Base-by-base conservation (phyloP, 2,888 invertebrate genomes). In the Platycheirus rosarum region DNA sequence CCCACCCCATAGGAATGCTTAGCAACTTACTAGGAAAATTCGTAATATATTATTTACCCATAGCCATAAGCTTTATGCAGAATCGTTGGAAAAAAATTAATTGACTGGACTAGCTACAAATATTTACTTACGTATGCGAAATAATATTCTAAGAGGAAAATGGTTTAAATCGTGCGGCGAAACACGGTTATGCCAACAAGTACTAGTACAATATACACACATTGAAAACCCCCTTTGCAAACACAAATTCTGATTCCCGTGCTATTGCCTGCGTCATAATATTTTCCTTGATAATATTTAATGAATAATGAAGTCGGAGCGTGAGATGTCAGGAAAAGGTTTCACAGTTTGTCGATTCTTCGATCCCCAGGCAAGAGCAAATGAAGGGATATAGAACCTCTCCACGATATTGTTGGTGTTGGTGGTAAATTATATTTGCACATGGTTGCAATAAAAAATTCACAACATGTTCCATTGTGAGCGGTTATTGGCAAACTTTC, bases 291-390 rank as follows among this genome's bases (percentile, higher is more conserved):
- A 68, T 82, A 82, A 77, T 77, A 82, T 82, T 82, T 77, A 82
- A 82, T 82, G 77, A 82, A 82, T 82, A 77, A 77, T 82, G 82
- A 82, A 82, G 68, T 68, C 63, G 42, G 71, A 82, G 62, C 71
- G 71, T 82, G 76, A 70, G 70, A 76, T 77, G 82, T 77, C 77
- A 63, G 77, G 77, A 77, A 82, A 82, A 82, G 82, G 82, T 77
- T 80, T 82, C 71, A 53, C 65, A 77, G 62, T 77, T 82, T 68
- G 68, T 63, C 77, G 71, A 82, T 82, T 71, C 73, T 77, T 76
- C 76, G 76, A 71, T 80, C 82, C 82, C 68, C 71, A 77, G 82
- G 82, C 82, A 44, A 73, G 35, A 57, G 20, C 44, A 71, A 73
- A 76, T 46, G 60, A 76, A 82, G 73, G 82, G 63, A 80, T 65